Percentiles rank a stretch among this genome's conserved stretches.
phyloP scores from a whole-genome alignment of 2,888 invertebrate species.

The Nymphalis polychloros region DNA sequence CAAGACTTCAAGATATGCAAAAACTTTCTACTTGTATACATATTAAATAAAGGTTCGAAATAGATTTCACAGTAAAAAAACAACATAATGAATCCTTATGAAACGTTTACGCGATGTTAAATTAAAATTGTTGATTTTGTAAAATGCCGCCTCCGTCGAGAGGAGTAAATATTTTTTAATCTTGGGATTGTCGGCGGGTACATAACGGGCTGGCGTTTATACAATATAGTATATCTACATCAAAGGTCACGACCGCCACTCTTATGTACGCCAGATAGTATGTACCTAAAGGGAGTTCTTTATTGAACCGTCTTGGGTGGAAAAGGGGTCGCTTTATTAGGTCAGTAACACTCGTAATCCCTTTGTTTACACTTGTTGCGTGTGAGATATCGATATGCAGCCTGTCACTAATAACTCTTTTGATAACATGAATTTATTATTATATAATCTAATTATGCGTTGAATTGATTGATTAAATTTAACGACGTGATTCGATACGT shows the following conservation, averaged over 20 bases:
- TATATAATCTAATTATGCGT: neutral
- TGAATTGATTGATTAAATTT: conserved; percentile 1
- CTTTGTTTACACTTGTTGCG: conserved; percentile 67
- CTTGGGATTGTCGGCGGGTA: conserved; percentile 51
- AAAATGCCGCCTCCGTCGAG: conserved; percentile 33
- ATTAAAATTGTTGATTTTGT: conserved; percentile 11
- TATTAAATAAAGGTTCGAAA: neutral
- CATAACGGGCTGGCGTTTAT: conserved; percentile 37
- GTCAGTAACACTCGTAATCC: conserved; percentile 76
- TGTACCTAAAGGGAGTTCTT: conserved; percentile 77
- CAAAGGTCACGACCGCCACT: conserved; percentile 77
- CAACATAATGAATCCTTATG: neutral
- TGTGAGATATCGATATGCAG: conserved; percentile 40
- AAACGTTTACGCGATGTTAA: neutral
- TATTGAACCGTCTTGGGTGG: conserved; percentile 76
- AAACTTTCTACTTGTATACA: too few species aligned
- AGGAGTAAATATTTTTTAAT: conserved; percentile 57
- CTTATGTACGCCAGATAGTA: conserved; percentile 69
- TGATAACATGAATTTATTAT: conserved; percentile 15
- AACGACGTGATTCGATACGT: neutral
- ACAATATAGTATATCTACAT: conserved; percentile 61
- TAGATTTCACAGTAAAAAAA: neutral
- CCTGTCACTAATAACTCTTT: conserved; percentile 27
- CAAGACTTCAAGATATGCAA: too few species aligned
- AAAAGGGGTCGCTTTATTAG: conserved; percentile 79